Evolutionary conservation across 2,113 vertebrate species (phyloP), one percentile per base, ranked within the genome.

Genomic region (Ailuropoda melanoleuca): DNA sequence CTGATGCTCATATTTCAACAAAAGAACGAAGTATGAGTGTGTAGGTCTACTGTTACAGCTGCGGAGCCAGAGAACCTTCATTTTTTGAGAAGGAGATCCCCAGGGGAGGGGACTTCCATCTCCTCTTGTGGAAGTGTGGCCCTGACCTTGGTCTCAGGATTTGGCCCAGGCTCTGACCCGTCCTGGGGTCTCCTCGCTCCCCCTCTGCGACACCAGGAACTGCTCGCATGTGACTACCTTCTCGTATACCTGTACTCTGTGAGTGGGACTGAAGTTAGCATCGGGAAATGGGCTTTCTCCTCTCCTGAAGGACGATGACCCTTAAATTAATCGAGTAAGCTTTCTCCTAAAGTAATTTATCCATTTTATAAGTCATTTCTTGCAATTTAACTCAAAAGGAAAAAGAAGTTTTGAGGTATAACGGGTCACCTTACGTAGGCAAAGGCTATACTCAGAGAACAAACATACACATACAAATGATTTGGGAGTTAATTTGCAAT

Each of bases 191-290:
- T 53, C 58, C 21, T 37, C 46, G 8, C 70, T 85, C 39, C 8
- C 37, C n/a, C 29, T 37, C 24, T 31, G 21, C 12, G 9, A 10
- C 2, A 5, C 26, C 26, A 10, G 62, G 15, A 75, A 21, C 46
- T 1, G 1, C 17, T 53, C 8, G 0, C 26, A 1, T 46, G 1
- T 53, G 55, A 70, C 58, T 17, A 34, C 11, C 13, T 82, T 43
- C 29, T 82, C 2, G 34, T 18, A 18, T 9, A 9, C 8, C 37
- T 74, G 4, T 43, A 13, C 8, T 92, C 64, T 43, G 8, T 74
- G 74, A 81, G 17, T 17, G 13, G 15, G 4, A 46, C 24, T 1
- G 13, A 53, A 55, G 50, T 31, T 37, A 31, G 39, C 77, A 17
- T 66, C 4, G 12, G 77, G 13, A 64, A 82, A 43, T 5, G 43